Percentiles rank a stretch among this genome's conserved stretches.
phyloP scores from a whole-genome alignment of 1,140 invertebrate species.

The Cryptotermes secundus region DNA sequence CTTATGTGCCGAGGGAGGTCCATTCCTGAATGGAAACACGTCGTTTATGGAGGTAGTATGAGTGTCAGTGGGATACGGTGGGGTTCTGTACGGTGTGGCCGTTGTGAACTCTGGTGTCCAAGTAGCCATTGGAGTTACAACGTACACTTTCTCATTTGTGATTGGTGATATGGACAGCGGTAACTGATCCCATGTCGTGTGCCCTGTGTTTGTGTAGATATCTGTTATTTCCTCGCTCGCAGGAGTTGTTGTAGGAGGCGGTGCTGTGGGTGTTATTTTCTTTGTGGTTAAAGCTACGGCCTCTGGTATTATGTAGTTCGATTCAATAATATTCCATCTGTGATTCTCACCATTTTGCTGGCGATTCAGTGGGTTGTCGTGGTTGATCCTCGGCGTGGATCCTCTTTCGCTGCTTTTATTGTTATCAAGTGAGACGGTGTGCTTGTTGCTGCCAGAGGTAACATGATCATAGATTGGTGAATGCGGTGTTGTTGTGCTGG shows the following conservation, averaged over 20 bases:
- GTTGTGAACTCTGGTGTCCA: constrained; percentile 19
- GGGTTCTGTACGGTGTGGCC: not conserved
- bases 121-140: constrained; percentile 32
- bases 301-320: constrained; percentile 20
- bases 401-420: not conserved
- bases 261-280: constrained; percentile 30
- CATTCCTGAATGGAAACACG: constrained; percentile 22
- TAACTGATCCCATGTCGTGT: constrained; percentile 58
- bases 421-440: constrained; percentile 46
- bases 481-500: not conserved
- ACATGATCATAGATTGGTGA: constrained; percentile 52
- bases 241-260: not conserved
- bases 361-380: not conserved
- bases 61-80: not conserved
- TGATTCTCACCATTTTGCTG: not conserved
- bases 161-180: constrained; percentile 67
- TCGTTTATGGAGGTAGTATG: constrained; percentile 16
- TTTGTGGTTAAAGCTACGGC: constrained; percentile 41
- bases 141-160: constrained; percentile 63
- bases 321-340: constrained; percentile 23
- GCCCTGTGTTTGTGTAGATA: not conserved
- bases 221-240: not conserved
- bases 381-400: not conserved
- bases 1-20: not conserved
- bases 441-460: constrained; percentile 54